Evolutionary conservation across 2,797 vertebrate genomes (phyloP).

Genomic region (Helicolenus hilgendorfi): DNA sequence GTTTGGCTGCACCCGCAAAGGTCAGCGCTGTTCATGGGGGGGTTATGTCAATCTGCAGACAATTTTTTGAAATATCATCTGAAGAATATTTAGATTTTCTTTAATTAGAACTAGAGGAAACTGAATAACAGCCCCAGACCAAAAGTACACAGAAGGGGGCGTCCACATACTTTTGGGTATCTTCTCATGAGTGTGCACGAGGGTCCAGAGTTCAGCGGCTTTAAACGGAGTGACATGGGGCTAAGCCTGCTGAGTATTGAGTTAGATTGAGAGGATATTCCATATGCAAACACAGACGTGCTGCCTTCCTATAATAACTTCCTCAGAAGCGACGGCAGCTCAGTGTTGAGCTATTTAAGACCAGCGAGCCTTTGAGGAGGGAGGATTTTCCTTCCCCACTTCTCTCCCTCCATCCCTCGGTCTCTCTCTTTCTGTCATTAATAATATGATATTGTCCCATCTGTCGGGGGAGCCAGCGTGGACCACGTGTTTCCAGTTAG

Average conservation of each 20-base stretch:
- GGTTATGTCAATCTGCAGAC: background rate
- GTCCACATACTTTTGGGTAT: background rate
- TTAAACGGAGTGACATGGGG: slow-evolving; percentile 36
- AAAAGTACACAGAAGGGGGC: background rate
- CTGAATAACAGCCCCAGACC: background rate
- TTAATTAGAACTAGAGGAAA: background rate
- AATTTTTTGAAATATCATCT: background rate
- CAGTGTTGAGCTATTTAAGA: slow-evolving; percentile 84
- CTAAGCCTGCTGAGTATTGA: slow-evolving; percentile 55
- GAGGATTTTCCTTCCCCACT: slow-evolving; percentile 69
- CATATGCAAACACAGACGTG: slow-evolving; percentile 79
- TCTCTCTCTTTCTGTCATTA: slow-evolving; percentile 86
- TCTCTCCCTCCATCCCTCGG: slow-evolving; percentile 43
- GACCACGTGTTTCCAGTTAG: slow-evolving; percentile 89
- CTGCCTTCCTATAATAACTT: slow-evolving; percentile 79
- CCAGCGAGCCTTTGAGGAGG: slow-evolving; percentile 75
- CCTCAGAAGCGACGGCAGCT: slow-evolving; percentile 81
- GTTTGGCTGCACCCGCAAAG: background rate
- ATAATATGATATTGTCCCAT: slow-evolving; percentile 90
- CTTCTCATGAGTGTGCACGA: slow-evolving; percentile 1
- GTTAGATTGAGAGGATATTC: slow-evolving; percentile 71
- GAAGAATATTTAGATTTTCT: background rate
- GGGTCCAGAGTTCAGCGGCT: slow-evolving; percentile 46
- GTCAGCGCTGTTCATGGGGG: background rate
- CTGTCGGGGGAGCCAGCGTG: slow-evolving; percentile 85